Evolutionary conservation across 2,113 vertebrate genomes (phyloP), one percentile per base, ranked within the genome.

Genomic region (Dromas ardeola): DNA sequence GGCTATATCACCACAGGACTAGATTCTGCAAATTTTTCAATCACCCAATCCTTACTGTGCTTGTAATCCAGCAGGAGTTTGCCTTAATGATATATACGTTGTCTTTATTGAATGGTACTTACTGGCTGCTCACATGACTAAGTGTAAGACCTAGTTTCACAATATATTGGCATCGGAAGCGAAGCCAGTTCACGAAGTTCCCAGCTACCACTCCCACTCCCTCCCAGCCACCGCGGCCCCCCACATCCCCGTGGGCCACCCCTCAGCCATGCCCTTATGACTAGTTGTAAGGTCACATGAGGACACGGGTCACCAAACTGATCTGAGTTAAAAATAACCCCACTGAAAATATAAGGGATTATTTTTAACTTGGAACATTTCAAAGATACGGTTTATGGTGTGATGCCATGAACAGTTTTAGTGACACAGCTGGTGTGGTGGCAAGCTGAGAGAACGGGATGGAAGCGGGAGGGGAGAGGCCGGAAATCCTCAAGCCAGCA

Each of bases 381-480:
- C 73, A 91, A 97, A 94, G 91, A 94, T 91, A 85, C 1, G 50
- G 95, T 93, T 96, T 90, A 94, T 58, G 87, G 42, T 94, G 84
- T 42, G 87, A 96, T 90, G 87, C 93, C 79, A 90, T 5, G 38
- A 85, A 32, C 85, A 45, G 58, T 92, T 97, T 97, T 96, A 97
- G 95, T 70, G 93, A 96, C 96, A 96, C 96, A 97, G 96, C 93
- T 96, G 96, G 96, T 82, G 90, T 45, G 66, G 93, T 83, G 81
- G 95, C 87, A 94, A 92, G 81, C 62, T 36, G 53, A 91, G 90
- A 80, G 58, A 77, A 88, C 11, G 66, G 87, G 78, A 72, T 53
- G 78, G 92, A 92, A 93, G 84, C 3, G 0, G 66, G 40, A 95
- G 79, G 93, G 81, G 87, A 95, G 71, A 92, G 92, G 87, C 78